Conservation (phyloP, 2,797 vertebrate species). For the Psittacula echo region DNA sequence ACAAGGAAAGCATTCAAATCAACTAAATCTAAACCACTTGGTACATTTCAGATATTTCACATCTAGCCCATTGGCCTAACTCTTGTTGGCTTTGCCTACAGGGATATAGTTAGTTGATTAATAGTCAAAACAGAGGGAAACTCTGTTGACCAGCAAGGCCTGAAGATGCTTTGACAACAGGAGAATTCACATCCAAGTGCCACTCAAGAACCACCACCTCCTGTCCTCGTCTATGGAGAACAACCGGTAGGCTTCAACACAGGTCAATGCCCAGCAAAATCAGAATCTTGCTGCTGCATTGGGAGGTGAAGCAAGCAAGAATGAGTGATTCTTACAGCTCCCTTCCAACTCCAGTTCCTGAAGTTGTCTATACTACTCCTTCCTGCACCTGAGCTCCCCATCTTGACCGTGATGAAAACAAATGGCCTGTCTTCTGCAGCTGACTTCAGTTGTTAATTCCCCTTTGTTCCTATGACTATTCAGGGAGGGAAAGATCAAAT, state of each 20-base stretch:
- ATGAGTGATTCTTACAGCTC: neutral
- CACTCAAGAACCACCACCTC: neutral
- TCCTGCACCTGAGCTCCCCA: neutral
- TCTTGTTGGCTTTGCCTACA: neutral
- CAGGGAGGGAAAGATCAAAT: neutral
- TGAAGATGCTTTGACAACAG: neutral
- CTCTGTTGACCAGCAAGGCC: neutral
- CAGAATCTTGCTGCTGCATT: neutral
- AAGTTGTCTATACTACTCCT: neutral
- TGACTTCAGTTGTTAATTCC: neutral
- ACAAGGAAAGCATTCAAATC: constrained; percentile 28
- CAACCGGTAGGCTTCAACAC: neutral
- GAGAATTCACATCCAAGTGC: neutral
- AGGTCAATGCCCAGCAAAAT: neutral
- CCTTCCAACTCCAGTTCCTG: neutral
- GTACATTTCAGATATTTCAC: neutral
- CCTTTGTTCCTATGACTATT: neutral
- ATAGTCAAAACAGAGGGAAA: neutral
- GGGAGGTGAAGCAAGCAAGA: neutral
- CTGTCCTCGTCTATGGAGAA: neutral
- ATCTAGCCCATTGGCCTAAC: neutral
- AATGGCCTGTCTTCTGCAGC: neutral
- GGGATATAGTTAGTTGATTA: neutral
- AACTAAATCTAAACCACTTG: neutral
- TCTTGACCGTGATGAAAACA: neutral